phyloP scores from a whole-genome alignment of 2,797 vertebrate genomes.

The Melanotaenia parkinsoni region DNA sequence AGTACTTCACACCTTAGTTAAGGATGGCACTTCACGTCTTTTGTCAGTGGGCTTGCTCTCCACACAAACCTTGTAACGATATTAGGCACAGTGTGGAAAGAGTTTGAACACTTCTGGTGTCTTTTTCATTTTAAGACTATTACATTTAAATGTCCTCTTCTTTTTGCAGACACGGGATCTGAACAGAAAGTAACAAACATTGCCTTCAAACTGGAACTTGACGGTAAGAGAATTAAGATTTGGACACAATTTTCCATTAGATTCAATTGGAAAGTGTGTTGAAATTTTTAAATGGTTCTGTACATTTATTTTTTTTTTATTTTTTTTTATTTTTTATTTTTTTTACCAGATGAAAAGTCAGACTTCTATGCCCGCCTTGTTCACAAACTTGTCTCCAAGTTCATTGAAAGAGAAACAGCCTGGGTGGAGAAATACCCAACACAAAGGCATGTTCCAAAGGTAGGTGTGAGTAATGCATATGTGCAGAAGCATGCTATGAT shows the following conservation, averaged over 20 bases:
- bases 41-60: neutral
- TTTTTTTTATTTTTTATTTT: constrained; percentile 6
- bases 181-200: constrained; percentile 69
- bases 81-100: neutral
- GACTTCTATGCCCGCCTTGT: constrained; percentile 69
- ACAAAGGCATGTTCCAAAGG: constrained; percentile 69
- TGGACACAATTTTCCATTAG: neutral
- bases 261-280: no score
- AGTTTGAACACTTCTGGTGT: neutral
- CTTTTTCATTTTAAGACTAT: neutral
- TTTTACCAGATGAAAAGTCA: constrained; percentile 66
- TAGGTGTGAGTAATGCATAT: constrained; percentile 28
- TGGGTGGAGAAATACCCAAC: constrained; percentile 79
- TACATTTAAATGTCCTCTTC: neutral
- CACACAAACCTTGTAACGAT: neutral
- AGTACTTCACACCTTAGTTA: neutral
- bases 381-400: constrained; percentile 77
- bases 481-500: neutral
- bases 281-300: no score
- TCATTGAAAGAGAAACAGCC: constrained; percentile 44
- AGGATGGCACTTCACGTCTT: neutral
- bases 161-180: constrained; percentile 27
- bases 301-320: no score
- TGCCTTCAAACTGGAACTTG: constrained; percentile 68
- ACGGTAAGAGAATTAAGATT: constrained; percentile 70